These are phyloP conservation scores for Zingel zingel DNA, from an alignment of 2,113 vertebrate genomes.

Conservation along the genomic window DNA sequence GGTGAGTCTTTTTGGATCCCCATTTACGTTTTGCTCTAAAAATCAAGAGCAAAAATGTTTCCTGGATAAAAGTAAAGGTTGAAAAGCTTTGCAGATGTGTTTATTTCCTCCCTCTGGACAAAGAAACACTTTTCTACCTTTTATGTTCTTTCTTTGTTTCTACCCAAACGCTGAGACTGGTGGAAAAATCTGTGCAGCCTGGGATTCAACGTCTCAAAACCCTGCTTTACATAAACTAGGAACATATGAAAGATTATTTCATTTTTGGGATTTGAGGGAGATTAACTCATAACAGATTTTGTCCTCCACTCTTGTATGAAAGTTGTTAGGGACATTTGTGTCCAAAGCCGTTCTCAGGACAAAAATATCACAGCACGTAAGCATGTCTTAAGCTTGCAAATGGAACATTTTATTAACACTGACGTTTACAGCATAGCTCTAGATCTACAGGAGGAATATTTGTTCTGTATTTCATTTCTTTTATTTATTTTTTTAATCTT, in stretches of 20 bases:
- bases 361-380: not conserved
- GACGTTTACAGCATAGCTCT: not conserved
- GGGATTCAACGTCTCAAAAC: not conserved
- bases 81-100: not conserved
- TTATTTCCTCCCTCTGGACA: not conserved
- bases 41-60: not conserved
- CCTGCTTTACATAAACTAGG: not conserved
- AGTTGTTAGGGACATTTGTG: not conserved
- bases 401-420: not conserved
- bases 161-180: not conserved
- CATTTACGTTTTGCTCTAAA: not conserved
- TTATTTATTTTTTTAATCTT: not conserved
- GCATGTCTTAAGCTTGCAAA: not conserved
- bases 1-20: constrained; percentile 83
- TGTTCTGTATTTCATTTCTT: constrained; percentile 1
- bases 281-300: not conserved
- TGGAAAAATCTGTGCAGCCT: not conserved
- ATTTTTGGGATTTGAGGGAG: not conserved
- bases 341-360: not conserved
- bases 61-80: not conserved
- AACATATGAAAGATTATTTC: not conserved
- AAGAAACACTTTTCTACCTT: not conserved
- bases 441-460: not conserved
- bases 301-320: not conserved
- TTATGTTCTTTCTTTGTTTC: not conserved